Percentiles rank a stretch among this genome's conserved stretches.
phyloP scores from a whole-genome alignment of 2,797 vertebrate genomes.

The Halcyon smyrnensis region DNA sequence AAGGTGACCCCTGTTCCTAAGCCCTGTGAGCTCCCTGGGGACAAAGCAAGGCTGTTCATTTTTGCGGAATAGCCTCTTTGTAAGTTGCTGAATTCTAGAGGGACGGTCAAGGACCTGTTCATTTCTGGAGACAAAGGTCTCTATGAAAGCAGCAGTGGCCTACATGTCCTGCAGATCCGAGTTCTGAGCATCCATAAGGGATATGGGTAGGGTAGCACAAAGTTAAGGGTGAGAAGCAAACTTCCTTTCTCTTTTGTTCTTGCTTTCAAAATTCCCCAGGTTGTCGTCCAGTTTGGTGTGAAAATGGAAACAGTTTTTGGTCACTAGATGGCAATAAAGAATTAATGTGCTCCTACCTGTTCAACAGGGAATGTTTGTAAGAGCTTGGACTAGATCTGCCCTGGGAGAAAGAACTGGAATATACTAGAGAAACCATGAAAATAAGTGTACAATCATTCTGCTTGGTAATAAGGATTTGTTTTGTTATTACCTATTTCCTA shows the following conservation, averaged over 20 bases:
- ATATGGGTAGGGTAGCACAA: fast-evolving
- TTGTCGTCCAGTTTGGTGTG: neutral
- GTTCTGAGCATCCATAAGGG: fast-evolving
- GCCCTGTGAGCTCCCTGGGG: neutral
- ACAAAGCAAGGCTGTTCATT: neutral
- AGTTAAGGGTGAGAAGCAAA: too few species aligned
- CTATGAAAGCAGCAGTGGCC: neutral
- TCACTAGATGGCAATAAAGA: slow-evolving; percentile 44
- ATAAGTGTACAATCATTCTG: neutral
- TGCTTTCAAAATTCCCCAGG: neutral
- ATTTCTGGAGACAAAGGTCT: neutral
- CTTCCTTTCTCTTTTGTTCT: neutral
- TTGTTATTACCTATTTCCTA: neutral
- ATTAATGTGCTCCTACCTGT: neutral
- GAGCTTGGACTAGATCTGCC: neutral
- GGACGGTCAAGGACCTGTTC: neutral
- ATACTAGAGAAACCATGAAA: neutral
- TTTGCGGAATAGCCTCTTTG: neutral
- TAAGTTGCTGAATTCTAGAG: neutral
- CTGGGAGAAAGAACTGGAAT: neutral
- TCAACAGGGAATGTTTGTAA: fast-evolving
- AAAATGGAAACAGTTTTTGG: neutral
- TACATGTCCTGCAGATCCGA: fast-evolving
- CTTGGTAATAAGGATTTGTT: neutral
- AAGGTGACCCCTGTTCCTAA: neutral